Conservation (phyloP, 2,797 vertebrate genomes). For the Hirundo rustica region DNA sequence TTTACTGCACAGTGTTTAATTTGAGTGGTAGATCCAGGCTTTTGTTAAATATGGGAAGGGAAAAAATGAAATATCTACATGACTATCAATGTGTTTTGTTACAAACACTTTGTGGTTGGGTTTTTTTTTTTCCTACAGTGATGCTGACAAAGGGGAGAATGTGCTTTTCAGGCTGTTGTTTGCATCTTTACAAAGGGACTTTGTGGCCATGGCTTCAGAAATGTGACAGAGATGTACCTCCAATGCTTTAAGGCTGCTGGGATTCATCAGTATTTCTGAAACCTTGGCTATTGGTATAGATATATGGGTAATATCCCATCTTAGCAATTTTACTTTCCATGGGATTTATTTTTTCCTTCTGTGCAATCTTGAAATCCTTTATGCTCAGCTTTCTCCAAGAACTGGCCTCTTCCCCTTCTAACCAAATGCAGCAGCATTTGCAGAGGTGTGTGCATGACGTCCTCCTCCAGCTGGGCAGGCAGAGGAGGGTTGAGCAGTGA, state of each 20-base stretch:
- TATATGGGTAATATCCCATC: neutral
- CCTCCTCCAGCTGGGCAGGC: neutral
- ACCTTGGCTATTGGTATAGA: neutral
- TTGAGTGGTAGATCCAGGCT: conserved; percentile 62
- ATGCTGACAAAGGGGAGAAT: neutral
- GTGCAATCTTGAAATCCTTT: neutral
- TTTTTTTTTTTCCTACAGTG: neutral
- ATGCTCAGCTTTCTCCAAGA: too few relatives aligned
- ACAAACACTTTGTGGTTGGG: neutral
- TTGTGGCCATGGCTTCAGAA: neutral
- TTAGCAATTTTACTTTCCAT: neutral
- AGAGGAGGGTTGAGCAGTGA: neutral
- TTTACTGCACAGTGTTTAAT: conserved; percentile 65
- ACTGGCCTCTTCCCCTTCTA: neutral
- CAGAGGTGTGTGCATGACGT: neutral
- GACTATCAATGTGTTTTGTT: conserved; percentile 33
- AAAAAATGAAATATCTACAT: conserved; percentile 44
- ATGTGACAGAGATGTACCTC: neutral
- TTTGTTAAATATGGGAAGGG: conserved; percentile 63
- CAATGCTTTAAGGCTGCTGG: neutral
- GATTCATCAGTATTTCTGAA: neutral
- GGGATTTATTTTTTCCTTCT: neutral
- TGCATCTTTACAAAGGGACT: neutral
- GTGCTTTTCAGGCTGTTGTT: neutral
- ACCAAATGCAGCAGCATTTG: accelerated